phyloP scores from a whole-genome alignment of 2,888 invertebrate genomes.

The Cephus spinipes region DNA sequence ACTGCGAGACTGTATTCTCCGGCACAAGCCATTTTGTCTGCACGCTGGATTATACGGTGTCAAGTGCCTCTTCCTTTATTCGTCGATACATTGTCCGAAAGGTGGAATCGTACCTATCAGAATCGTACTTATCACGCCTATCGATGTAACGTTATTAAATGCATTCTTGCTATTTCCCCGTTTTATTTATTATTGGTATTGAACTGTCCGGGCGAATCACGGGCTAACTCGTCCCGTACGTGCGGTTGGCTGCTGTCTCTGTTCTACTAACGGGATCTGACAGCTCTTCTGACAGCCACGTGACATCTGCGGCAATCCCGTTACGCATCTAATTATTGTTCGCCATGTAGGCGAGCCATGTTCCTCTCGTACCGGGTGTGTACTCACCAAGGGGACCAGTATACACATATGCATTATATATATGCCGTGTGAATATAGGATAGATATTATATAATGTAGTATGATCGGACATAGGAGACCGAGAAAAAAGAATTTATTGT shows the following conservation, averaged over 20 bases:
- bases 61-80: background rate
- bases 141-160: background rate
- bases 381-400: background rate
- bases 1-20: background rate
- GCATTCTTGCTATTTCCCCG: conserved; percentile 4
- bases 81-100: background rate
- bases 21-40: background rate
- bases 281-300: conserved; percentile 62
- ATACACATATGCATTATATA: background rate
- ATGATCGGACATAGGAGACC: background rate
- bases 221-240: conserved; percentile 16
- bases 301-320: conserved; percentile 62
- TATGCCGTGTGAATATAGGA: background rate
- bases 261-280: conserved; percentile 53
- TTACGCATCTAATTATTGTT: conserved; percentile 63
- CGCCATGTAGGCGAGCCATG: conserved; percentile 38
- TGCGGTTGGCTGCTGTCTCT: conserved; percentile 23
- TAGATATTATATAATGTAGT: background rate
- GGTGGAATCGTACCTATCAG: background rate
- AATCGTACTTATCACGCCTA: background rate
- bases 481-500: background rate
- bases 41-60: background rate
- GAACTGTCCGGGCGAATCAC: conserved; percentile 20
- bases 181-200: conserved; percentile 22
- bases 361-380: conserved; percentile 8